Evolutionary conservation across 2,888 invertebrate species (phyloP).

Genomic region (Acleris emargana): DNA sequence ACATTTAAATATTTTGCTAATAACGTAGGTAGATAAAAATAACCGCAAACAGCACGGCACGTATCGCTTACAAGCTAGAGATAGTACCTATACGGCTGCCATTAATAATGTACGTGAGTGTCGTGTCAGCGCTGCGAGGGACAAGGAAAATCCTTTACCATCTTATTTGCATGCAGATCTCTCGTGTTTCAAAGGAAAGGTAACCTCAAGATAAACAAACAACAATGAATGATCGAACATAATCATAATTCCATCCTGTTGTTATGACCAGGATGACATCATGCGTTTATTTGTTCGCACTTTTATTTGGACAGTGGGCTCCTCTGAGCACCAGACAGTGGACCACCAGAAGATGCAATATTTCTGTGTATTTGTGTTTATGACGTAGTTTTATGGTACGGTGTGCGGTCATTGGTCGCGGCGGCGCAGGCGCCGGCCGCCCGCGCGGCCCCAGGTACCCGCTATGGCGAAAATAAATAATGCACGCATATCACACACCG

Average conservation of each 20-base stretch:
- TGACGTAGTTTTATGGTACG: slow-evolving; percentile 41
- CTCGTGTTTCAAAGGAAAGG: slow-evolving; percentile 49
- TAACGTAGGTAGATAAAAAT: slow-evolving; percentile 34
- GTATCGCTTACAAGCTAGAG: slow-evolving; percentile 42
- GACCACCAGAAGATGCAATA: slow-evolving; percentile 10
- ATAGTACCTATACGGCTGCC: slow-evolving; percentile 38
- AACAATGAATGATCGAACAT: slow-evolving; percentile 48
- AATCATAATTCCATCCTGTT: slow-evolving; percentile 15
- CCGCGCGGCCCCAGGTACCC: slow-evolving; percentile 61
- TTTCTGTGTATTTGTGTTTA: slow-evolving; percentile 36
- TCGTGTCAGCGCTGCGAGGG: slow-evolving; percentile 47
- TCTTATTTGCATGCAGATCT: slow-evolving; percentile 63
- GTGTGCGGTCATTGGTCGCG: slow-evolving; percentile 68
- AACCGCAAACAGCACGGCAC: slow-evolving; percentile 29
- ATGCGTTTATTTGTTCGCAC: slow-evolving; percentile 11
- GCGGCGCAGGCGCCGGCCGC: slow-evolving; percentile 47
- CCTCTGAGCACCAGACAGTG: neutral
- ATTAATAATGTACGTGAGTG: slow-evolving; percentile 54
- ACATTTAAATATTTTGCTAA: slow-evolving; percentile 32
- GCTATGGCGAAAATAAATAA: slow-evolving; percentile 74
- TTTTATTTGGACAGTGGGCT: neutral
- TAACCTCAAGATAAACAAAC: slow-evolving; percentile 49
- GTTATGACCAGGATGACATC: slow-evolving; percentile 5
- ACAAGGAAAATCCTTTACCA: slow-evolving; percentile 70
- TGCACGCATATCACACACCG: slow-evolving; percentile 53